phyloP scores from a whole-genome alignment of 2,888 invertebrate genomes.

The Empis livida region DNA sequence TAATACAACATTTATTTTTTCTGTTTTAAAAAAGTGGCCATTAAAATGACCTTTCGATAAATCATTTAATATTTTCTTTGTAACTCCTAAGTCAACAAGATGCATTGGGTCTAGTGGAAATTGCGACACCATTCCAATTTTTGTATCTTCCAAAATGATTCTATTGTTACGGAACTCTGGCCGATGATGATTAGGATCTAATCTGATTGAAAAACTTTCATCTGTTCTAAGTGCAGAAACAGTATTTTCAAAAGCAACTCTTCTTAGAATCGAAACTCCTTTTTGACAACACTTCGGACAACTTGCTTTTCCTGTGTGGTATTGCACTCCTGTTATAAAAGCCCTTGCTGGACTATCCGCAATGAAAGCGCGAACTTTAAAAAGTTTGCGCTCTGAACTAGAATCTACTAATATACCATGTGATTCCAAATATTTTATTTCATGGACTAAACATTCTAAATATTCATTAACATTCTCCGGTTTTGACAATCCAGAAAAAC shows the following conservation, averaged over 20 bases:
- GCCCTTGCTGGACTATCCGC: constrained; percentile 2
- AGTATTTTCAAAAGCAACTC: neutral
- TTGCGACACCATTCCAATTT: too few relatives aligned
- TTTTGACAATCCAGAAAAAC: neutral
- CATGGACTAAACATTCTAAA: neutral
- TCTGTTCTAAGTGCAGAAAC: neutral
- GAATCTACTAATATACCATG: neutral
- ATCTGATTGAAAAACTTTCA: neutral
- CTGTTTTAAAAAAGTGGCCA: too few relatives aligned
- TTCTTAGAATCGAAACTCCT: neutral
- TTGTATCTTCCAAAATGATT: neutral
- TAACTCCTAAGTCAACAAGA: too few relatives aligned
- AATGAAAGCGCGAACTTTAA: neutral
- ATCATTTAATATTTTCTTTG: too few relatives aligned
- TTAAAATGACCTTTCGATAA: too few relatives aligned
- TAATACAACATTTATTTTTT: too few relatives aligned
- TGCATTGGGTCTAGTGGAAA: too few relatives aligned
- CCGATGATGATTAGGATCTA: neutral
- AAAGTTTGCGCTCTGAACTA: neutral
- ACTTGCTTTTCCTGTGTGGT: constrained; percentile 1
- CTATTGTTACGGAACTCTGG: neutral
- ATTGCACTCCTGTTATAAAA: constrained; percentile 1
- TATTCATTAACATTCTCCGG: neutral
- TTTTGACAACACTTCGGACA: constrained; percentile 3
- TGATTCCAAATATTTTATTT: neutral